Conservation (phyloP, 2,113 vertebrate species). For the Crocuta crocuta region DNA sequence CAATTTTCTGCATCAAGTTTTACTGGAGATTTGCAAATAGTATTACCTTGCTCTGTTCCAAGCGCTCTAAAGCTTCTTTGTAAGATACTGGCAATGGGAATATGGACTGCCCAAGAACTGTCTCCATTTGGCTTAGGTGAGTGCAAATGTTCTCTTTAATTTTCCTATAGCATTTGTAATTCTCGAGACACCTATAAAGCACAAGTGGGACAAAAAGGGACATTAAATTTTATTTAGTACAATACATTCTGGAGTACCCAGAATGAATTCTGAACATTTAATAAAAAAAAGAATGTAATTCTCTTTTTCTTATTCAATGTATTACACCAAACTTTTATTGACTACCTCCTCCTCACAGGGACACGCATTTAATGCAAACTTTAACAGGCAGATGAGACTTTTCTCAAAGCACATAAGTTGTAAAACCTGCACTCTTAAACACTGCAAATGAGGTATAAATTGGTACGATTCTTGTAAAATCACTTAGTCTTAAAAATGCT, state of each 20-base stretch:
- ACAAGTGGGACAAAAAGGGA: neutral
- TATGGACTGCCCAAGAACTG: conserved; percentile 82
- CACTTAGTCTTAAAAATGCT: neutral
- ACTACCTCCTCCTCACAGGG: neutral
- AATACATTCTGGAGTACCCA: conserved; percentile 14
- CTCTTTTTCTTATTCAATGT: neutral
- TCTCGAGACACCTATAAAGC: conserved; percentile 89
- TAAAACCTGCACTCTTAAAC: neutral
- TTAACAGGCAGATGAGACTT: neutral
- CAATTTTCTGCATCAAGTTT: neutral
- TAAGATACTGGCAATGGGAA: conserved; percentile 87
- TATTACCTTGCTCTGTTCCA: conserved; percentile 89
- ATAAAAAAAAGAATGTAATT: neutral
- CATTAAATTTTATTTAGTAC: neutral
- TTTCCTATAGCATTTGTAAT: conserved; percentile 83
- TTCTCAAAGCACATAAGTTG: neutral
- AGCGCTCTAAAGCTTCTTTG: conserved; percentile 88
- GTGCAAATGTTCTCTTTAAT: conserved; percentile 85
- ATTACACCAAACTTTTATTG: conserved; percentile 14
- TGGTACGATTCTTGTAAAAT: neutral
- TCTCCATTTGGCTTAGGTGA: conserved; percentile 84
- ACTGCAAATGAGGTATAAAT: neutral
- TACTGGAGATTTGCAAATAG: neutral
- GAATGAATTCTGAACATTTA: neutral
- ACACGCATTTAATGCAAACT: neutral